phyloP scores from a whole-genome alignment of 2,797 vertebrate genomes.

The Sebastes cheni region DNA sequence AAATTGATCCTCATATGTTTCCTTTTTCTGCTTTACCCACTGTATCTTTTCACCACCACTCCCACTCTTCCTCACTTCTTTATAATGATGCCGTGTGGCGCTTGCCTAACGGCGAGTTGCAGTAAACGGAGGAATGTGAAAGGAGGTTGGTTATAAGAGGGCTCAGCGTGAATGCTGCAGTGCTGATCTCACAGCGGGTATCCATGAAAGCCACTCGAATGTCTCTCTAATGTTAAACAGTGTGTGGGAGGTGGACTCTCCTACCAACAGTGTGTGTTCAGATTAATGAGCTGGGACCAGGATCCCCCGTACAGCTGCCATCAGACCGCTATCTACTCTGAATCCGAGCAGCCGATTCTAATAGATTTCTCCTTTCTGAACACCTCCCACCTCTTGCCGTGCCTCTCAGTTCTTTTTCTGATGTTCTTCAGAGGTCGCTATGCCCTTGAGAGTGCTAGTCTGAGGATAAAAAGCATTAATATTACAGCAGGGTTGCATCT shows the following conservation, averaged over 20 bases:
- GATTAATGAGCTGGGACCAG: constrained; percentile 59
- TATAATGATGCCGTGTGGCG: not conserved
- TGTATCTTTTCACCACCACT: not conserved
- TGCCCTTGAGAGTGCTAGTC: constrained; percentile 29
- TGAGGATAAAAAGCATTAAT: not conserved
- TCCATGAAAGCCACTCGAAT: constrained; percentile 28
- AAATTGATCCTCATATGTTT: not conserved
- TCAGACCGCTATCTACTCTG: constrained; percentile 35
- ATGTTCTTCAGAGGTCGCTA: constrained; percentile 23
- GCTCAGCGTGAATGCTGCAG: constrained; percentile 21
- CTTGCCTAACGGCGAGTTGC: constrained; percentile 21
- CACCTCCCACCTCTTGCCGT: constrained; percentile 9
- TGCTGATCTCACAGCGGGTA: constrained; percentile 41
- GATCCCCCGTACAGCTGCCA: constrained; percentile 25
- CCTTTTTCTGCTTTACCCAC: not conserved
- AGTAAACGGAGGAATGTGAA: constrained; percentile 23
- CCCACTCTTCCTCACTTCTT: not conserved
- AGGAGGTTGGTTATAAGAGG: constrained; percentile 12
- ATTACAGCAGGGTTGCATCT: not conserved
- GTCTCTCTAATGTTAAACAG: constrained; percentile 43
- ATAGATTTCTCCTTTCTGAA: constrained; percentile 20
- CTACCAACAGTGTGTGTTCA: constrained; percentile 51
- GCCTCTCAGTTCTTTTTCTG: constrained; percentile 1
- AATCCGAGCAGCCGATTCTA: constrained; percentile 23
- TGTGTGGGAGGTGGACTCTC: constrained; percentile 48